A percentile compares a stretch with the other conserved stretches of the same genome.
These are phyloP conservation scores for Myoxocephalus aenaeus DNA, from an alignment of 2,797 vertebrate species.

Conservation along the genomic window DNA sequence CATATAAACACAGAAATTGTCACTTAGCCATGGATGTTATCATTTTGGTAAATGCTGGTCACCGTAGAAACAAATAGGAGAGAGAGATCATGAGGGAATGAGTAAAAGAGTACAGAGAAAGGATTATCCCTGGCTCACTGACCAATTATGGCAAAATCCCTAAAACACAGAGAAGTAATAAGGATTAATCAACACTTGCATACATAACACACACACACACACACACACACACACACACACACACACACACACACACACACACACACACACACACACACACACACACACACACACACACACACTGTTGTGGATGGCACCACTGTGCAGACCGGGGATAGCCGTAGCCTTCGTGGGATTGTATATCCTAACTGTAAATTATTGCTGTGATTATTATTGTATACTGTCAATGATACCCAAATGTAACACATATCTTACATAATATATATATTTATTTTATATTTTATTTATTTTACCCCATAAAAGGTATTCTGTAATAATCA, in stretches of 20 bases:
- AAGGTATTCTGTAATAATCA: not conserved
- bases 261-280: not conserved
- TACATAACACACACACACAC: not conserved
- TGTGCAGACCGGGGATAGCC: not conserved
- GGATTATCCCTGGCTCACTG: slow-evolving; percentile 45
- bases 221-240: not conserved
- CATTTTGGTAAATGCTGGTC: slow-evolving; percentile 5
- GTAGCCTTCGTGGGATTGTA: not conserved
- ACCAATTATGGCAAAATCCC: slow-evolving; percentile 58
- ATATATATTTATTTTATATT: no score
- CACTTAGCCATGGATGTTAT: not conserved
- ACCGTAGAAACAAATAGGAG: not conserved
- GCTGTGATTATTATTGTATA: not conserved
- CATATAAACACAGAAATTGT: not conserved
- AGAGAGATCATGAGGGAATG: slow-evolving; percentile 10
- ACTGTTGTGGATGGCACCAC: not conserved
- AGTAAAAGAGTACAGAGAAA: slow-evolving; percentile 29
- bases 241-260: no score
- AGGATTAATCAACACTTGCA: slow-evolving; percentile 59
- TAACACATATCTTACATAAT: not conserved
- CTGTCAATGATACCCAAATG: not conserved
- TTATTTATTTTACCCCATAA: no score
- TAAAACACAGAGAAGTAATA: slow-evolving; percentile 59
- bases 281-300: not conserved
- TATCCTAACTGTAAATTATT: not conserved